Conservation (phyloP, 2,113 vertebrate species). For the Narcine bancroftii region DNA sequence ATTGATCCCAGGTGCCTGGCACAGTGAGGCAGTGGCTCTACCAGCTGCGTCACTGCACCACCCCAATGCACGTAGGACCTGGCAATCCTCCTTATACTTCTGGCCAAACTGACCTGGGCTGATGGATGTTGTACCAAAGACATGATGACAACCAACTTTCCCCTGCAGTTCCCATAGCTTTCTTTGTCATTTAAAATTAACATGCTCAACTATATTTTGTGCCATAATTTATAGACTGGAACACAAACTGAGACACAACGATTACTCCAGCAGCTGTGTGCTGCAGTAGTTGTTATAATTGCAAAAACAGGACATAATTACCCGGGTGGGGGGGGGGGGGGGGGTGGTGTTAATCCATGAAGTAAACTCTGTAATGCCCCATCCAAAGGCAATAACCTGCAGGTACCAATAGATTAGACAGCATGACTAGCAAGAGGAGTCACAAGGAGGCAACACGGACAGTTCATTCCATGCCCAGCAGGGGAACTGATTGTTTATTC, state of each 20-base stretch:
- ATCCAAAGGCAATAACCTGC: too few relatives aligned
- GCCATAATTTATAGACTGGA: neutral
- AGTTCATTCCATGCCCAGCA: neutral
- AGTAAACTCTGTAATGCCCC: neutral
- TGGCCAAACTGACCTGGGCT: neutral
- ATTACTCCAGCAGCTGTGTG: neutral
- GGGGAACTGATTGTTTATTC: neutral
- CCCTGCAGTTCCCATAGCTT: neutral
- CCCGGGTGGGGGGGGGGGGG: too few relatives aligned
- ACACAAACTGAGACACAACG: neutral
- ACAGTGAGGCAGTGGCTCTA: too few relatives aligned
- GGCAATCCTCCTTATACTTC: neutral
- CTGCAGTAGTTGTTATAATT: neutral
- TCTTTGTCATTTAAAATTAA: neutral
- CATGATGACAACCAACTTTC: neutral
- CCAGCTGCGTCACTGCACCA: too few relatives aligned
- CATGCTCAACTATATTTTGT: neutral
- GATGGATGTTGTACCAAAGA: neutral
- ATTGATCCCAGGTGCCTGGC: too few relatives aligned
- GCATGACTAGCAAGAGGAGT: neutral
- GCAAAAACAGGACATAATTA: too few relatives aligned
- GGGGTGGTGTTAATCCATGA: neutral
- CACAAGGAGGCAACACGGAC: neutral
- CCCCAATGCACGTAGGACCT: neutral
- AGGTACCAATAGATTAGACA: neutral